Conservation (phyloP, 2,113 vertebrate genomes). For the Apus apus region DNA sequence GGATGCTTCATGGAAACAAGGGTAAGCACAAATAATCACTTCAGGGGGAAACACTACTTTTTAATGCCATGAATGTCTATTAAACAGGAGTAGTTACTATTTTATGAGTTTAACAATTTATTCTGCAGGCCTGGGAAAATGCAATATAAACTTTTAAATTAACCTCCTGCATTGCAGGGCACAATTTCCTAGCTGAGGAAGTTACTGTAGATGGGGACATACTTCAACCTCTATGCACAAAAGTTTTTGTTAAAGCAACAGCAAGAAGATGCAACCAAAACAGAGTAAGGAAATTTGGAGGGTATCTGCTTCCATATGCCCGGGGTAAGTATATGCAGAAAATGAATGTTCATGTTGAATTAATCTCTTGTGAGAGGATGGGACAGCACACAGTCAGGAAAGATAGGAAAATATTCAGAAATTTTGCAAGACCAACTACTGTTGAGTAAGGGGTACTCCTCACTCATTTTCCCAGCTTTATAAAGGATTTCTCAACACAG, state of each 20-base stretch:
- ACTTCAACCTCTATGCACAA: neutral
- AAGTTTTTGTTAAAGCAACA: neutral
- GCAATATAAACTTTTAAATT: neutral
- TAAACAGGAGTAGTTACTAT: neutral
- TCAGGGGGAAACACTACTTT: neutral
- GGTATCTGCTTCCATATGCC: neutral
- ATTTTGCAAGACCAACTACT: neutral
- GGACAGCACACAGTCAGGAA: neutral
- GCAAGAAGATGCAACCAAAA: neutral
- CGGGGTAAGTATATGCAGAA: neutral
- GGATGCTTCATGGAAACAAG: neutral
- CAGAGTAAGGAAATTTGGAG: neutral
- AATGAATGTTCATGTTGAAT: neutral
- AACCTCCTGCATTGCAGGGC: neutral
- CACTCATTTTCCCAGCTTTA: neutral
- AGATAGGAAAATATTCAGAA: neutral
- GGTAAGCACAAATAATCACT: neutral
- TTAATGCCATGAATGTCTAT: neutral
- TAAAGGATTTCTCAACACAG: neutral
- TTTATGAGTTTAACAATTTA: neutral
- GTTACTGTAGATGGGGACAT: neutral
- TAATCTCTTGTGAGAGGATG: neutral
- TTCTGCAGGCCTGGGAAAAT: neutral
- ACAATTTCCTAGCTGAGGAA: neutral
- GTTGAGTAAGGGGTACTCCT: neutral